Evolutionary conservation across 2,797 vertebrate species (phyloP).

Genomic region (Merluccius polli): DNA sequence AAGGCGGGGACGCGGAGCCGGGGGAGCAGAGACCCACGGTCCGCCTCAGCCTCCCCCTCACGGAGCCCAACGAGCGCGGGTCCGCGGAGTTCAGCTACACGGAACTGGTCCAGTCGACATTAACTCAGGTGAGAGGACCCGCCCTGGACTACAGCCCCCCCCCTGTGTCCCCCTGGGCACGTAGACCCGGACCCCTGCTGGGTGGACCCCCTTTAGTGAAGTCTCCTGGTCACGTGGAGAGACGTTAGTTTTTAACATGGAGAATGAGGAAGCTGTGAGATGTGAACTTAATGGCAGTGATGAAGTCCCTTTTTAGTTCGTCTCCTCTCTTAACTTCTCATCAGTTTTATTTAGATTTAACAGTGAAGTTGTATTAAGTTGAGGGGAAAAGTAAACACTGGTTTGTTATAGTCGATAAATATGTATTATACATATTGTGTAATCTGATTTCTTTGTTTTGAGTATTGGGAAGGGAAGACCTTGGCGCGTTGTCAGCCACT

Average conservation of each 20-base stretch:
- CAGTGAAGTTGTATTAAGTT: too few relatives aligned
- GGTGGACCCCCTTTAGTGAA: too few relatives aligned
- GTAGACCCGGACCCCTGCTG: not conserved
- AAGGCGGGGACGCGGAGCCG: slow-evolving; percentile 60
- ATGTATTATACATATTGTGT: not conserved
- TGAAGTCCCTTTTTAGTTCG: not conserved
- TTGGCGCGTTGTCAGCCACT: not conserved
- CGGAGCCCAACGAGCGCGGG: slow-evolving; percentile 86
- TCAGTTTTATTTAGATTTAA: not conserved
- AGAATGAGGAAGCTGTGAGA: not conserved
- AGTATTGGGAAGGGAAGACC: not conserved
- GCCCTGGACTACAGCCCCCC: too few relatives aligned
- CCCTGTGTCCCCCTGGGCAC: too few relatives aligned
- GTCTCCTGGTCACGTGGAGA: too few relatives aligned
- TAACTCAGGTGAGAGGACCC: slow-evolving; percentile 59
- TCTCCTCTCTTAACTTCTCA: not conserved
- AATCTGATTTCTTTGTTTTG: not conserved
- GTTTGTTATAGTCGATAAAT: not conserved
- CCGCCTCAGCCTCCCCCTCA: slow-evolving; percentile 82
- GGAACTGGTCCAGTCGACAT: slow-evolving; percentile 79
- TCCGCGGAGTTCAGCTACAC: slow-evolving; percentile 94
- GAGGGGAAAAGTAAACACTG: not conserved
- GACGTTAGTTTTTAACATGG: too few relatives aligned
- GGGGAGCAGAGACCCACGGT: slow-evolving; percentile 76
- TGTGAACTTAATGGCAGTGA: not conserved